Evolutionary conservation across 2,797 vertebrate species (phyloP).

Genomic region (Acestrorhynchus altus): DNA sequence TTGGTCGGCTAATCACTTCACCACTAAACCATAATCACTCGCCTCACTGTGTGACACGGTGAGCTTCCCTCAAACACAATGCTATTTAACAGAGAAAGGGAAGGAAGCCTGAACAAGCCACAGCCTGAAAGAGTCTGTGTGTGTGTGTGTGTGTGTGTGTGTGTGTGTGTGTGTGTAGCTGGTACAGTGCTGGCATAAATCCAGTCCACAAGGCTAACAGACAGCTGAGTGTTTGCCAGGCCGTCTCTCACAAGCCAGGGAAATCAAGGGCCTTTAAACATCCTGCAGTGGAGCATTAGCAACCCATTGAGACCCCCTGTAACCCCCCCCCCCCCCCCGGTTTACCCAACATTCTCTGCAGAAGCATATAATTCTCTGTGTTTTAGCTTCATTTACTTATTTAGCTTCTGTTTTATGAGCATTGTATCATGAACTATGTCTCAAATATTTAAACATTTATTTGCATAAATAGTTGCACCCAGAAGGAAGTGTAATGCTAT

Average conservation of each 20-base stretch:
- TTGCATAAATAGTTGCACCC: too few species aligned
- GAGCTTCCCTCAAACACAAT: neutral
- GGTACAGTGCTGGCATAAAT: neutral
- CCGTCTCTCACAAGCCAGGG: neutral
- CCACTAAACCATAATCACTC: too few species aligned
- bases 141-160: neutral
- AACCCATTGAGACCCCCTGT: neutral
- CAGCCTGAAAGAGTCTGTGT: neutral
- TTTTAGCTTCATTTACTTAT: too few species aligned
- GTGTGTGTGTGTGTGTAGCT: neutral
- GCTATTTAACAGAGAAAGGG: neutral
- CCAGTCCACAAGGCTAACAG: neutral
- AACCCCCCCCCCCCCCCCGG: neutral
- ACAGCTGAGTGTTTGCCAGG: neutral
- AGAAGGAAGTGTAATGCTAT: too few species aligned
- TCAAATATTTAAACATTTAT: too few species aligned
- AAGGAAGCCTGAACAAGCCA: neutral
- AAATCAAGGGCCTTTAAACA: neutral
- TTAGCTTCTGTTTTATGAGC: too few species aligned
- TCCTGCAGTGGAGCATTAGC: neutral
- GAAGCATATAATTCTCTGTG: too few species aligned
- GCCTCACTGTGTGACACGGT: too few species aligned
- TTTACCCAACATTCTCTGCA: neutral
- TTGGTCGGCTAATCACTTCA: too few species aligned
- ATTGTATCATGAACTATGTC: too few species aligned